These are phyloP conservation scores for Cuniculus paca DNA, from an alignment of 2,797 vertebrate genomes.

Conservation along the genomic window DNA sequence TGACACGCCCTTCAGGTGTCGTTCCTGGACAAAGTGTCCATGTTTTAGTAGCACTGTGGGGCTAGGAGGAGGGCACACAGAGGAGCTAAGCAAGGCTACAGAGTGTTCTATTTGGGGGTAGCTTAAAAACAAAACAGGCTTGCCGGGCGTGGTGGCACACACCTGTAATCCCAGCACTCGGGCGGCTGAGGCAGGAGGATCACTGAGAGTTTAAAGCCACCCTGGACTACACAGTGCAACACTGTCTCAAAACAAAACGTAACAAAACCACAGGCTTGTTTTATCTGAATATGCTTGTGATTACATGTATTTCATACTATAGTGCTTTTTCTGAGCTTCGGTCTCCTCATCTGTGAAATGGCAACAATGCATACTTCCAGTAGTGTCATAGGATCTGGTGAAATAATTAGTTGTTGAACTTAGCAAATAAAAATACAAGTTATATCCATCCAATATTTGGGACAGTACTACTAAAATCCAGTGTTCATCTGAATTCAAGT, in stretches of 20 bases:
- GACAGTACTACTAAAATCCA: neutral
- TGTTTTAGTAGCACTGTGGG: neutral
- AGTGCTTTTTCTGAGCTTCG: neutral
- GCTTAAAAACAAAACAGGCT: neutral
- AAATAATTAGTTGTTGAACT: neutral
- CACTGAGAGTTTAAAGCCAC: neutral
- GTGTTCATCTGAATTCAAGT: slow-evolving; percentile 43
- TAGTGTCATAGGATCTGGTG: neutral
- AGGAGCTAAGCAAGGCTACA: neutral
- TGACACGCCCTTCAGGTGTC: neutral
- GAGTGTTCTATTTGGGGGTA: neutral
- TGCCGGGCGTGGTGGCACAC: neutral
- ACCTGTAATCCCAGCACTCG: neutral
- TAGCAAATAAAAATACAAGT: slow-evolving; percentile 36
- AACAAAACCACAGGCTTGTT: neutral
- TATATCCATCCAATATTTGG: neutral
- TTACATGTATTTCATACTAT: neutral
- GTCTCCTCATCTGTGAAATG: neutral
- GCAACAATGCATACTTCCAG: neutral
- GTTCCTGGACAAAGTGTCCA: neutral
- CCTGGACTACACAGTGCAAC: neutral
- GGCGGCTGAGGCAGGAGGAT: neutral
- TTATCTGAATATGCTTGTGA: neutral
- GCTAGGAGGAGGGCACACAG: neutral
- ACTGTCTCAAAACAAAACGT: neutral